phyloP scores from a whole-genome alignment of 1,140 invertebrate genomes.

The Semibalanus balanoides region DNA sequence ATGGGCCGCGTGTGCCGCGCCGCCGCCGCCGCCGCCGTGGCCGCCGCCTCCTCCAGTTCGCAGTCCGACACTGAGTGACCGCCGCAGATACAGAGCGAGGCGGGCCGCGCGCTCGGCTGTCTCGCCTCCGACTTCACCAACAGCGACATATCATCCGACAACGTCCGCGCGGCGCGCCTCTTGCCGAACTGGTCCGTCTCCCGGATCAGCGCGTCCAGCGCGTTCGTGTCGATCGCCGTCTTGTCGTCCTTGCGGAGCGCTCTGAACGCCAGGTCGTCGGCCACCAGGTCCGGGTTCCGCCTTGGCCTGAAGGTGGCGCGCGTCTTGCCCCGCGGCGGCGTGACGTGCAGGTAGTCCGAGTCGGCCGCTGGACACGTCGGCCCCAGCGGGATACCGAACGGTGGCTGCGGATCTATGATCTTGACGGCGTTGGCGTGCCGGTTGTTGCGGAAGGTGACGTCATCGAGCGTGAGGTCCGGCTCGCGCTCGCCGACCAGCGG shows the following conservation, averaged over 20 bases:
- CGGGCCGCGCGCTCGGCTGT: background rate
- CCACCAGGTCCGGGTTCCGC: conserved; percentile 60
- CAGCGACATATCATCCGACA: background rate
- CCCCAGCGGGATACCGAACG: conserved; percentile 73
- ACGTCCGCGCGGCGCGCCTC: conserved; percentile 10
- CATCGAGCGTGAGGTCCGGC: conserved; percentile 65
- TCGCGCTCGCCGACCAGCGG: conserved; percentile 36
- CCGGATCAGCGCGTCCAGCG: conserved; percentile 18
- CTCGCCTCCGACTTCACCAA: background rate
- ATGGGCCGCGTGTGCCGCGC: background rate
- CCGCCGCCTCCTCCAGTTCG: background rate
- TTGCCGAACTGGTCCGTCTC: conserved; percentile 14
- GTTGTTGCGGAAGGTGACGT: conserved; percentile 64
- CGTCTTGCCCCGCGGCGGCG: conserved; percentile 39
- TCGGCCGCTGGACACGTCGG: conserved; percentile 56
- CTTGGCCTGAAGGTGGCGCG: conserved; percentile 45
- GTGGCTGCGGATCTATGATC: conserved; percentile 62
- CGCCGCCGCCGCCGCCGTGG: too few species aligned
- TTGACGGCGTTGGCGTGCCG: conserved; percentile 55
- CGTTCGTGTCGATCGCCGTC: conserved; percentile 15
- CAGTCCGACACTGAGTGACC: background rate
- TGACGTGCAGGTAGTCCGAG: conserved; percentile 66
- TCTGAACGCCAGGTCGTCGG: conserved; percentile 72
- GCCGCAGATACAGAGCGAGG: background rate
- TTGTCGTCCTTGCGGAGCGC: conserved; percentile 56